Evolutionary conservation across 2,888 invertebrate genomes (phyloP).

Genomic region (Acanthopleura granulata): DNA sequence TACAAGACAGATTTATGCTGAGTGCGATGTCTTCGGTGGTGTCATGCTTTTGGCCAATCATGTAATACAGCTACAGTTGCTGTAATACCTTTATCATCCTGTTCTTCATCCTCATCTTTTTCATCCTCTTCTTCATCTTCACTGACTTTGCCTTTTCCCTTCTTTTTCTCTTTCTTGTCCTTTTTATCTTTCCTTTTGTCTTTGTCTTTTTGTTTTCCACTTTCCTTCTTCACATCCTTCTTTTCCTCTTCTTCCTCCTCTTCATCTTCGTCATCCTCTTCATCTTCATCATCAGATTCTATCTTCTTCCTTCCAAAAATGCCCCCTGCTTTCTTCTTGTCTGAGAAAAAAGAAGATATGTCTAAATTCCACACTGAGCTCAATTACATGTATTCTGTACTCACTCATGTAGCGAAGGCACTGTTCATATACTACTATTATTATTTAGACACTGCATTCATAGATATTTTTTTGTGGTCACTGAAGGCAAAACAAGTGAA

Average conservation of each 20-base stretch:
- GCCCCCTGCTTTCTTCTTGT: neutral
- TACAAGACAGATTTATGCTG: too few relatives aligned
- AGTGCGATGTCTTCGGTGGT: too few relatives aligned
- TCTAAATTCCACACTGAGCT: too few relatives aligned
- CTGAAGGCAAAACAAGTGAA: too few relatives aligned
- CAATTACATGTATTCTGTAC: too few relatives aligned
- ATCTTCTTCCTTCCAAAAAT: constrained; percentile 19
- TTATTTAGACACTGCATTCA: too few relatives aligned
- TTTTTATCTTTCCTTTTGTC: neutral
- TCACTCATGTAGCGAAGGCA: too few relatives aligned
- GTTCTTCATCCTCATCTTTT: constrained; percentile 35
- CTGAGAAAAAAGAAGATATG: neutral
- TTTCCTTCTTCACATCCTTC: constrained; percentile 15
- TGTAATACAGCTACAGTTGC: too few relatives aligned
- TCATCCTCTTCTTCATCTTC: constrained; percentile 29
- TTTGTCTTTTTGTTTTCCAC: constrained; percentile 21
- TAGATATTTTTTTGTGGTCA: too few relatives aligned
- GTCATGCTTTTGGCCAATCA: too few relatives aligned
- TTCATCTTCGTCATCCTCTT: constrained; percentile 26
- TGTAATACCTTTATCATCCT: constrained; percentile 28
- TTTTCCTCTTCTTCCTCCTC: constrained; percentile 25
- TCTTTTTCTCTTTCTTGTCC: neutral
- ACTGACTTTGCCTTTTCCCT: constrained; percentile 22
- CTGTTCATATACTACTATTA: too few relatives aligned
- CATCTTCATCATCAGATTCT: constrained; percentile 24